A percentile compares a stretch with the other conserved stretches of the same genome.
These are phyloP conservation scores for Molothrus aeneus DNA, from an alignment of 2,797 vertebrate genomes.

Conservation along the genomic window DNA sequence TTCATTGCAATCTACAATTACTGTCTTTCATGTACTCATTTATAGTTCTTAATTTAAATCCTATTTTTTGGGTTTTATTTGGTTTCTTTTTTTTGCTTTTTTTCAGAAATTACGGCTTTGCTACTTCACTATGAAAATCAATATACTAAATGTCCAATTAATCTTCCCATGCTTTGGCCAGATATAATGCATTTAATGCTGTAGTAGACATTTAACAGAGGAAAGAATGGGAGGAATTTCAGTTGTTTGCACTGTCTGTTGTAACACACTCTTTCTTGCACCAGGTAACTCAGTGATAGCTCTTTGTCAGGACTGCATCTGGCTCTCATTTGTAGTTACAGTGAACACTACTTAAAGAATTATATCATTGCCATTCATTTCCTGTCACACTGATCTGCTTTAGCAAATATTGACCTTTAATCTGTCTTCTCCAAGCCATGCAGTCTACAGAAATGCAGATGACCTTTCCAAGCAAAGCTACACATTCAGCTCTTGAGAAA, in stretches of 20 bases:
- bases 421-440: neutral
- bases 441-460: neutral
- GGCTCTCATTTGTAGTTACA: neutral
- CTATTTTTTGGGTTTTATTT: fast-evolving
- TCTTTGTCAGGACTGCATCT: neutral
- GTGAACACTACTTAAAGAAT: neutral
- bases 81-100: neutral
- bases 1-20: neutral
- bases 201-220: neutral
- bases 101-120: neutral
- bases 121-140: neutral
- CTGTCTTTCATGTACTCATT: neutral
- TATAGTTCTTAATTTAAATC: neutral
- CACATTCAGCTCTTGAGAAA: neutral
- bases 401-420: neutral
- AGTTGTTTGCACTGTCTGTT: neutral
- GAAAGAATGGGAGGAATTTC: neutral
- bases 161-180: neutral
- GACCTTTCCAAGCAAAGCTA: neutral
- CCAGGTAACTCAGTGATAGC: neutral
- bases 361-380: neutral
- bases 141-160: neutral
- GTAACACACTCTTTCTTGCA: neutral
- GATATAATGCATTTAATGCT: neutral
- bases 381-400: neutral